Percentiles rank a stretch among this genome's conserved stretches.
These are phyloP conservation scores for Bombus sibiricus DNA, from an alignment of 1,140 invertebrate genomes.

Conservation along the genomic window DNA sequence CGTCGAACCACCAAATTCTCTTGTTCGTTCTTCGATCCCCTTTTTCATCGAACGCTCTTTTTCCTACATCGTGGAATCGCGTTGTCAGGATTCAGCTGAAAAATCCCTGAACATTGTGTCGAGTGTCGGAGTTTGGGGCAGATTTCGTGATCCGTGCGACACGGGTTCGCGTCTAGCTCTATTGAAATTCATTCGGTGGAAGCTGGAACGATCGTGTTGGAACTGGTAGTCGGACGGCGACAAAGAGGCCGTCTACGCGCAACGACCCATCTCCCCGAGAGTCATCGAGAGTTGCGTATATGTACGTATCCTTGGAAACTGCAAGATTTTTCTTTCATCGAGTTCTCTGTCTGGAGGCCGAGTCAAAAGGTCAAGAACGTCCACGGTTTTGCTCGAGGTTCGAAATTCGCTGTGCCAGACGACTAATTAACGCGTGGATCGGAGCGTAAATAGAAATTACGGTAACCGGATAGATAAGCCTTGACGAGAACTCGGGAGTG, in stretches of 20 bases:
- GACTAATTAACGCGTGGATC: slow-evolving; percentile 60
- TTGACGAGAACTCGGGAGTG: slow-evolving; percentile 48
- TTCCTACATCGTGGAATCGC: too few species aligned
- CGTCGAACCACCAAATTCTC: background rate
- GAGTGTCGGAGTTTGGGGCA: background rate
- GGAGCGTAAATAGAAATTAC: slow-evolving; percentile 48
- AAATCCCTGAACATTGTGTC: slow-evolving; percentile 39
- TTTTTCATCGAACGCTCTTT: background rate
- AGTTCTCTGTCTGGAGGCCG: background rate
- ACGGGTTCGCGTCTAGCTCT: background rate
- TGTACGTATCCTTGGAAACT: background rate
- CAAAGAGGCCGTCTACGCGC: background rate
- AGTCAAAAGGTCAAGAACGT: slow-evolving; percentile 4
- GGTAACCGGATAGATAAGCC: slow-evolving; percentile 46
- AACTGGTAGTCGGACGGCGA: background rate
- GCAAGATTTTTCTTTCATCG: background rate
- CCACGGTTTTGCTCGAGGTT: background rate
- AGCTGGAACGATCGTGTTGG: background rate
- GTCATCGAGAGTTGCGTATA: background rate
- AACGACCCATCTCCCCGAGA: background rate
- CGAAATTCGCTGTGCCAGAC: background rate
- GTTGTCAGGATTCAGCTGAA: background rate
- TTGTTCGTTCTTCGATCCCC: background rate
- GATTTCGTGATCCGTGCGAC: background rate
- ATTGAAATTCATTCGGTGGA: slow-evolving; percentile 29